Percentiles rank a stretch among this genome's conserved stretches.
These are phyloP conservation scores for Hirtodrosophila confusa DNA, from an alignment of 2,888 invertebrate genomes.

Conservation along the genomic window DNA sequence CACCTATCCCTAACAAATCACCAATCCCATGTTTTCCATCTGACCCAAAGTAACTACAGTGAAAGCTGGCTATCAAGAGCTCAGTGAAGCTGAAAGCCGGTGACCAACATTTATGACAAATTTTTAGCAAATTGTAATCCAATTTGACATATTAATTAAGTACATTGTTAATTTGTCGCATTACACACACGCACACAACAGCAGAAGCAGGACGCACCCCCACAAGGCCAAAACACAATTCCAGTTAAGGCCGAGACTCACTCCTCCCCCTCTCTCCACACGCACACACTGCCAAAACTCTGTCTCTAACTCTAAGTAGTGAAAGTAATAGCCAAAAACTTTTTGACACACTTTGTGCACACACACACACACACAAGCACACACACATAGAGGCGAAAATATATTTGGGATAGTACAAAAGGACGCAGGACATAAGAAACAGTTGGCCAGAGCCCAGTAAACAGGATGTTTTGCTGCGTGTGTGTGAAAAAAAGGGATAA, in stretches of 20 bases:
- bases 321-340: slow-evolving; percentile 76
- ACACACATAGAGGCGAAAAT: slow-evolving; percentile 7
- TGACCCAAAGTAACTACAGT: slow-evolving; percentile 6
- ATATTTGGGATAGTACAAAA: slow-evolving; percentile 45
- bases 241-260: not conserved
- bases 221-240: slow-evolving; percentile 25
- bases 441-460: slow-evolving; percentile 31
- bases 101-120: slow-evolving; percentile 67
- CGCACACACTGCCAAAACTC: slow-evolving; percentile 15
- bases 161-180: slow-evolving; percentile 76
- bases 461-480: slow-evolving; percentile 23
- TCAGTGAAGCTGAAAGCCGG: slow-evolving; percentile 26
- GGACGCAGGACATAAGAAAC: slow-evolving; percentile 47
- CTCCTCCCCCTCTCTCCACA: not conserved
- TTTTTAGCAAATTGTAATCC: slow-evolving; percentile 76
- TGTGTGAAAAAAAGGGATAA: slow-evolving; percentile 64
- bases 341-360: slow-evolving; percentile 73
- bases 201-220: slow-evolving; percentile 30
- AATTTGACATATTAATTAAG: slow-evolving; percentile 77
- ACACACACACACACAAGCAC: slow-evolving; percentile 18
- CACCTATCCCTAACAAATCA: no score
- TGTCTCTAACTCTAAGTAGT: slow-evolving; percentile 65
- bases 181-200: slow-evolving; percentile 56
- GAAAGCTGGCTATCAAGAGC: slow-evolving; percentile 13
- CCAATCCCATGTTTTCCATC: no score